A percentile compares a stretch with the other conserved stretches of the same genome.
phyloP scores from a whole-genome alignment of 2,113 vertebrate genomes.

The Gasterosteus aculeatus region DNA sequence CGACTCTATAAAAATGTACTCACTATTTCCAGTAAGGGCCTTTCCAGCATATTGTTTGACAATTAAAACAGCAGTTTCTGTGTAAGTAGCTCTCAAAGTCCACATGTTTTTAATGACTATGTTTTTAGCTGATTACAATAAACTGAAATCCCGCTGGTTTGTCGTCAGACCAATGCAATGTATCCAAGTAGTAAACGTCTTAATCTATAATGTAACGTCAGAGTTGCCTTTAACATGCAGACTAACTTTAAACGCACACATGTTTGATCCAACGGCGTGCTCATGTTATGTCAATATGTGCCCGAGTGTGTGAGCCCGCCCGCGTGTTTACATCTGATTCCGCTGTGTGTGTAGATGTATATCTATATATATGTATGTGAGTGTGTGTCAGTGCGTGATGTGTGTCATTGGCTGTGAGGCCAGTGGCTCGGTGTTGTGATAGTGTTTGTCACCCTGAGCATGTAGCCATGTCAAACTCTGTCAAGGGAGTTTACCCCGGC shows the following conservation, averaged over 20 bases:
- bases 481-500: conserved; percentile 64
- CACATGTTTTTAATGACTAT: neutral
- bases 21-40: neutral
- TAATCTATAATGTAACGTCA: neutral
- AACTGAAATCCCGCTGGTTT: too few species aligned
- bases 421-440: conserved; percentile 57
- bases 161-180: neutral
- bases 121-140: neutral
- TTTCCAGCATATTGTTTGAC: neutral
- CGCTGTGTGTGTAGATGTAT: neutral
- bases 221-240: neutral
- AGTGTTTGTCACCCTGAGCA: conserved; percentile 70
- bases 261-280: conserved; percentile 33
- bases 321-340: conserved; percentile 36
- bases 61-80: neutral
- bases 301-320: conserved; percentile 8
- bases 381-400: conserved; percentile 30
- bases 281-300: conserved; percentile 48
- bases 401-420: conserved; percentile 44
- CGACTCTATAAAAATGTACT: neutral
- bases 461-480: conserved; percentile 71
- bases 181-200: neutral
- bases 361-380: conserved; percentile 12
- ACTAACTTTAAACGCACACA: neutral
- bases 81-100: neutral